phyloP scores from a whole-genome alignment of 1,140 invertebrate genomes.

The Zeugodacus cucurbitae region DNA sequence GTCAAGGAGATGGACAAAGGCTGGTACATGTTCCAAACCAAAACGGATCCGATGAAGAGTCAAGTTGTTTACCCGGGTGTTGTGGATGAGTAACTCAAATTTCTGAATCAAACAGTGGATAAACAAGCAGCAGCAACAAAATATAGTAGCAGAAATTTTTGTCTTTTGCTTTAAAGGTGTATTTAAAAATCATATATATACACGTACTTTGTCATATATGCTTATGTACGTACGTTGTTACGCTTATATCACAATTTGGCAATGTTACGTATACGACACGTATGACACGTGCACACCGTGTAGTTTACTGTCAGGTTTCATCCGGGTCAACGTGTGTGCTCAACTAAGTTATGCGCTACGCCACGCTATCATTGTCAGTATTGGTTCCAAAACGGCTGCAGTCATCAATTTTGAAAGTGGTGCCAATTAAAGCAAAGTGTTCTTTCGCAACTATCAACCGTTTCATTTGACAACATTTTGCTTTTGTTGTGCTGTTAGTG shows the following conservation, averaged over 20 bases:
- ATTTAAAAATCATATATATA: too few species aligned
- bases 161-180: too few species aligned
- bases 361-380: neutral
- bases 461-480: neutral
- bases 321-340: neutral
- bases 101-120: neutral
- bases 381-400: too few species aligned
- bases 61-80: constrained; percentile 88
- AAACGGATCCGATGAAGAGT: constrained; percentile 88
- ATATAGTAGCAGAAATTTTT: too few species aligned
- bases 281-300: neutral
- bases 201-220: too few species aligned
- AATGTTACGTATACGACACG: neutral
- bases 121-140: neutral
- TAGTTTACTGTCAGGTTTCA: neutral
- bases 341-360: neutral
- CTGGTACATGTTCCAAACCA: constrained; percentile 90
- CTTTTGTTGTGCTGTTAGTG: too few species aligned
- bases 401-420: neutral
- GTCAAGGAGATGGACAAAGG: constrained; percentile 82
- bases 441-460: neutral
- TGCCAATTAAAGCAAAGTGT: neutral
- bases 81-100: constrained; percentile 76
- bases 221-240: too few species aligned
- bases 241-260: too few species aligned